Evolutionary conservation across 2,888 invertebrate species (phyloP).

Genomic region (Himalopsyche japonica): DNA sequence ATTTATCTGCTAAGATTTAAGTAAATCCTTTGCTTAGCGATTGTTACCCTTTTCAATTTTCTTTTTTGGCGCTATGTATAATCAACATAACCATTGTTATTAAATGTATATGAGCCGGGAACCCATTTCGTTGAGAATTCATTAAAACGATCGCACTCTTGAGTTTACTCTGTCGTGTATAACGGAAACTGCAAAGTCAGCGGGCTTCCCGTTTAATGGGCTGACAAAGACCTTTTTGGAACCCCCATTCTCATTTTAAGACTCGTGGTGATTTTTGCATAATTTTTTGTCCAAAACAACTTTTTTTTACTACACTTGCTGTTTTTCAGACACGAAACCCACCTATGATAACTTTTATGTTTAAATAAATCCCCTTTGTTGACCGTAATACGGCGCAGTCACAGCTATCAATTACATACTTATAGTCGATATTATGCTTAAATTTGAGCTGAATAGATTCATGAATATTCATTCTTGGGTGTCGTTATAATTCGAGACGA

Average conservation of each 20-base stretch:
- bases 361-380: not conserved
- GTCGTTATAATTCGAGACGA: too few species aligned
- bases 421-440: not conserved
- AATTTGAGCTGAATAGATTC: too few species aligned
- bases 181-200: not conserved
- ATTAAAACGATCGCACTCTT: not conserved
- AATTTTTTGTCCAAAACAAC: not conserved
- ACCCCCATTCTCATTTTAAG: not conserved
- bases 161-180: not conserved
- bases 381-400: not conserved
- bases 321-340: not conserved
- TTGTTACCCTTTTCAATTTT: too few species aligned
- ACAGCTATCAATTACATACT: not conserved
- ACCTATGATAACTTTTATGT: not conserved
- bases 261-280: not conserved
- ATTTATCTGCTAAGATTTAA: too few species aligned
- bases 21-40: too few species aligned
- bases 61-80: too few species aligned
- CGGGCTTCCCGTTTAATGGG: not conserved
- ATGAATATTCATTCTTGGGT: too few species aligned
- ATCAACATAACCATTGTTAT: too few species aligned
- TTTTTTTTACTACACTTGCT: not conserved
- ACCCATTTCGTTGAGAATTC: not conserved
- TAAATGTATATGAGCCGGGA: not conserved
- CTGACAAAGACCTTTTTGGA: not conserved